These are phyloP conservation scores for Fulmarus glacialis DNA, from an alignment of 2,113 vertebrate genomes.

Conservation along the genomic window DNA sequence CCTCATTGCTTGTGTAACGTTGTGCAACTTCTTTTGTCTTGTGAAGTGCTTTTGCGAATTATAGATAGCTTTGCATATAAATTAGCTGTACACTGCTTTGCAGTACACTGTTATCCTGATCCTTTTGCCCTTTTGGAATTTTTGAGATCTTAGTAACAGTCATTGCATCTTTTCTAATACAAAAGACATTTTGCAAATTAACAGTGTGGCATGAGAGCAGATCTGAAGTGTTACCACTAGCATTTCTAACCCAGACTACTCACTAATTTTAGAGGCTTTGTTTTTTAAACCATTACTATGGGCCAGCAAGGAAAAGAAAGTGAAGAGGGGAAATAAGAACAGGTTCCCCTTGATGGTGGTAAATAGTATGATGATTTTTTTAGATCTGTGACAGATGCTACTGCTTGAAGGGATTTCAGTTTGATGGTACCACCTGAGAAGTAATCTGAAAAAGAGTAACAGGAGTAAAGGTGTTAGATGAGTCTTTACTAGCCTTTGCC, in stretches of 20 bases:
- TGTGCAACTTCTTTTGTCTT: neutral
- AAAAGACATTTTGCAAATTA: neutral
- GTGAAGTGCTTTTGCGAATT: neutral
- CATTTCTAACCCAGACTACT: neutral
- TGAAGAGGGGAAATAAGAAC: neutral
- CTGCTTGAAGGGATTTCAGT: neutral
- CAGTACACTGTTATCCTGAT: neutral
- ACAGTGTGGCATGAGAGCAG: neutral
- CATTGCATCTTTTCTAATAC: neutral
- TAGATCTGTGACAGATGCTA: neutral
- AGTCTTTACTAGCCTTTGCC: neutral
- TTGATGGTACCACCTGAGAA: neutral
- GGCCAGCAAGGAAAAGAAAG: neutral
- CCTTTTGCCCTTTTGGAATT: neutral
- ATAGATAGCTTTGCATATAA: neutral
- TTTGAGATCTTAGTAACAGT: neutral
- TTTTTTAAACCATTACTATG: neutral
- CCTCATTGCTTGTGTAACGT: constrained; percentile 26
- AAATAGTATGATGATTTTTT: neutral
- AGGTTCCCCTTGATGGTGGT: neutral
- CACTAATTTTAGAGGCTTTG: neutral
- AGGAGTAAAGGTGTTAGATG: neutral
- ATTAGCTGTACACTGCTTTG: neutral
- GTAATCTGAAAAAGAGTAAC: neutral
- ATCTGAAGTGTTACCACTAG: neutral